These are phyloP conservation scores for Entomyzon cyanotis DNA, from an alignment of 2,113 vertebrate genomes.

Conservation along the genomic window DNA sequence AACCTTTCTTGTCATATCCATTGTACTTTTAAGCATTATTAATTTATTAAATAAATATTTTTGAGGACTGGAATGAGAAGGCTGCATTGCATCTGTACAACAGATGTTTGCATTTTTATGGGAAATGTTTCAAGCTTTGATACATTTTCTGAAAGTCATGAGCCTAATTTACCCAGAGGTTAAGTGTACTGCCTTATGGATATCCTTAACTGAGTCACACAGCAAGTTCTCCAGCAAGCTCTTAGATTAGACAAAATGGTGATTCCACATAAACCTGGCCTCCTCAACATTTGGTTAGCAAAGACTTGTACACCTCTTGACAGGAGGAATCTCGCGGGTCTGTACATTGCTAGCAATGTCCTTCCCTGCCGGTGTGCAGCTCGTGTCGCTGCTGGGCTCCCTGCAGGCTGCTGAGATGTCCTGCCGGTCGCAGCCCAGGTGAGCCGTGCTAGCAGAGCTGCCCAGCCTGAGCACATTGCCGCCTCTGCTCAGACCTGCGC, in stretches of 20 bases:
- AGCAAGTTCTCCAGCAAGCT: background rate
- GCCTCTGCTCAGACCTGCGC: background rate
- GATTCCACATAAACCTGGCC: too few species aligned
- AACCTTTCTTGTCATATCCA: background rate
- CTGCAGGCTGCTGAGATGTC: accelerated
- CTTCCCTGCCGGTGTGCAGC: background rate
- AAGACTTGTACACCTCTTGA: background rate
- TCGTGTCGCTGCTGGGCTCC: accelerated
- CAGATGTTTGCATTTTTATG: background rate
- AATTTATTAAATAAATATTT: background rate
- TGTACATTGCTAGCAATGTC: accelerated
- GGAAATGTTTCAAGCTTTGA: background rate
- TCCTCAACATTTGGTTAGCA: background rate
- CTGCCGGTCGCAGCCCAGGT: background rate
- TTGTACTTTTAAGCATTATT: background rate
- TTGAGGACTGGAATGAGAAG: background rate
- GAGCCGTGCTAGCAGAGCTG: background rate
- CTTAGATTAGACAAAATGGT: background rate
- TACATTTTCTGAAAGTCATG: background rate
- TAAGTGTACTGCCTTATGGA: background rate
- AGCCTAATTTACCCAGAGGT: background rate
- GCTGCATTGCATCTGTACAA: background rate
- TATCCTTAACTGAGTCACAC: background rate
- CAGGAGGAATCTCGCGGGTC: background rate
- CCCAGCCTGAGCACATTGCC: accelerated